Conservation (phyloP, 2,888 invertebrate species). For the Polyploca ridens region DNA sequence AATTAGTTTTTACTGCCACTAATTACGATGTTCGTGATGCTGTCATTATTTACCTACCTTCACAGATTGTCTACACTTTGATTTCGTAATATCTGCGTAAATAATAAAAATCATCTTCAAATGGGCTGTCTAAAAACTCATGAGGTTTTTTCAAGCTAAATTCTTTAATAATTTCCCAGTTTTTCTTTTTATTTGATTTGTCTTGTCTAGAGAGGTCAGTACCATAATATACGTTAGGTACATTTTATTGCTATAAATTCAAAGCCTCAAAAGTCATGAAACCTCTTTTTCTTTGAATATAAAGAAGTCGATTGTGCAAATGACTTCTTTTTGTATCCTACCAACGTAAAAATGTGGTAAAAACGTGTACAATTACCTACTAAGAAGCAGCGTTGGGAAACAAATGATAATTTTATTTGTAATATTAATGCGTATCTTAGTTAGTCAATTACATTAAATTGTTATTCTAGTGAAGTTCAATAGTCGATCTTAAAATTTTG, state of each 20-base stretch:
- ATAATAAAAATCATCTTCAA: not conserved
- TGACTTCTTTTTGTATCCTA: not conserved
- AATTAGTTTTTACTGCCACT: slow-evolving; percentile 43
- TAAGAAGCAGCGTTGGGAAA: not conserved
- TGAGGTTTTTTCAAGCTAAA: not conserved
- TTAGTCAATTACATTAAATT: not conserved
- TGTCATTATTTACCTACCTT: slow-evolving; percentile 16
- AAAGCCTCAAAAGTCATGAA: not conserved
- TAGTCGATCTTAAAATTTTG: not conserved
- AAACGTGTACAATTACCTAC: not conserved
- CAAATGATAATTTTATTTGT: slow-evolving; percentile 5
- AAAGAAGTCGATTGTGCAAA: not conserved
- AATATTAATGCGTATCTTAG: slow-evolving; percentile 2
- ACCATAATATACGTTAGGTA: not conserved
- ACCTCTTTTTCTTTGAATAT: not conserved
- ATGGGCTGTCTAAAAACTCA: not conserved
- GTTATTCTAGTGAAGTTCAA: not conserved
- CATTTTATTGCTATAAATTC: not conserved
- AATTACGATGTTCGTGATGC: slow-evolving; percentile 33
- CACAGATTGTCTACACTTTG: slow-evolving; percentile 6
- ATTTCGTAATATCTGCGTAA: slow-evolving; percentile 3
- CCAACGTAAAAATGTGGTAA: not conserved
- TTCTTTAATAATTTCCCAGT: not conserved
- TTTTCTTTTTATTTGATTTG: not conserved
- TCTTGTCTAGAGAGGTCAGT: too few relatives aligned